Evolutionary conservation across 2,888 invertebrate species (phyloP).

Genomic region (Marasmarcha lunaedactyla): DNA sequence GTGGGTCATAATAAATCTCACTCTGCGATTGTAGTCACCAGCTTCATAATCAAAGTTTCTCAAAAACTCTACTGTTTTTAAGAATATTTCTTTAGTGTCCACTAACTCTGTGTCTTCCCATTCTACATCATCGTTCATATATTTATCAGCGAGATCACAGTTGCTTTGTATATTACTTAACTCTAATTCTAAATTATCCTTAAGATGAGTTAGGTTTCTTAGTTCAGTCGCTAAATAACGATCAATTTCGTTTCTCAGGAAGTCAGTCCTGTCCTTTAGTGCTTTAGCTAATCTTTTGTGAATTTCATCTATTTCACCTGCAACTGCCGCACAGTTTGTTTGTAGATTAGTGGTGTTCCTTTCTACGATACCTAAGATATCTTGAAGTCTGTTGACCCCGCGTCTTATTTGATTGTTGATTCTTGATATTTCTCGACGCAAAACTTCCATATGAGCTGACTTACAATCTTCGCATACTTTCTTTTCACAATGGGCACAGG

Average conservation of each 20-base stretch:
- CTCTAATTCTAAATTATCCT: constrained; percentile 95
- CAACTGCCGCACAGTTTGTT: constrained; percentile 89
- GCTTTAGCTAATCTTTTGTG: constrained; percentile 88
- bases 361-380: constrained; percentile 85
- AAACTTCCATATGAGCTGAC: constrained; percentile 94
- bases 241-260: constrained; percentile 90
- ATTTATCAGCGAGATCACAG: constrained; percentile 95
- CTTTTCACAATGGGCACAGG: constrained; percentile 96
- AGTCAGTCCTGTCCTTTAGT: constrained; percentile 89
- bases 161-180: constrained; percentile 95
- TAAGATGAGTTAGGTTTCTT: constrained; percentile 85
- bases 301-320: constrained; percentile 95
- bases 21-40: constrained; percentile 86
- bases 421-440: constrained; percentile 90
- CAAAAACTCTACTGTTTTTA: constrained; percentile 95
- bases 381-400: constrained; percentile 89
- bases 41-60: constrained; percentile 95
- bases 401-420: constrained; percentile 91
- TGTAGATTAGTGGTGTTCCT: constrained; percentile 90
- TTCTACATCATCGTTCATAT: constrained; percentile 89
- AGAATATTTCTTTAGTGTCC: constrained; percentile 95
- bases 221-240: constrained; percentile 91
- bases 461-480: constrained; percentile 97
- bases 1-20: constrained; percentile 88
- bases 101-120: constrained; percentile 95